phyloP scores from a whole-genome alignment of 2,113 vertebrate genomes.

The Takifugu flavidus region DNA sequence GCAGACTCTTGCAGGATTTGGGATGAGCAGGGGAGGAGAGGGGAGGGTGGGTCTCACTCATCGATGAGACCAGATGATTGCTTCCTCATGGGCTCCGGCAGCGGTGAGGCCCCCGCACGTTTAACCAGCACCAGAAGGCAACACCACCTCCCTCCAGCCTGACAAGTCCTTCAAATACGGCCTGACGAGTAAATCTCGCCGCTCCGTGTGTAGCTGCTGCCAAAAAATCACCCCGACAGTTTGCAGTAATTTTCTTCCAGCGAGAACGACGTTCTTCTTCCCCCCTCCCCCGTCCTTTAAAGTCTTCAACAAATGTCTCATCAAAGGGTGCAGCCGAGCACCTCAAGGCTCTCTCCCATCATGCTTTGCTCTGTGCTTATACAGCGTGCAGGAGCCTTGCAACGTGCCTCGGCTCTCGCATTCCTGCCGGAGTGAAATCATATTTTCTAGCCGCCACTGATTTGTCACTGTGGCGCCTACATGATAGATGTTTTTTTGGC shows the following conservation, averaged over 20 bases:
- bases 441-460: slow-evolving; percentile 47
- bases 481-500: slow-evolving; percentile 64
- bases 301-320: no score
- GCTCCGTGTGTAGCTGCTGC: neutral
- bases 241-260: neutral
- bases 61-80: slow-evolving; percentile 49
- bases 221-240: neutral
- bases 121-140: slow-evolving; percentile 24
- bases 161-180: slow-evolving; percentile 6
- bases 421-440: slow-evolving; percentile 60
- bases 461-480: slow-evolving; percentile 61
- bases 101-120: slow-evolving; percentile 21
- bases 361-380: slow-evolving; percentile 8
- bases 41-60: slow-evolving; percentile 27
- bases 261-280: neutral
- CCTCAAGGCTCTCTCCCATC: slow-evolving; percentile 6
- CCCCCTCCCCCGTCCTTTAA: neutral
- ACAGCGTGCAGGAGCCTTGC: slow-evolving; percentile 10
- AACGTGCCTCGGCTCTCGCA: slow-evolving; percentile 36
- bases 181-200: neutral
- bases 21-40: slow-evolving; percentile 13
- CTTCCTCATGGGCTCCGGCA: slow-evolving; percentile 51
- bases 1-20: slow-evolving; percentile 34
- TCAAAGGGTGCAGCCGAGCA: neutral
- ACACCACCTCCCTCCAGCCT: slow-evolving; percentile 16